Evolutionary conservation across 2,888 invertebrate species (phyloP).

Genomic region (Agrypnus murinus): DNA sequence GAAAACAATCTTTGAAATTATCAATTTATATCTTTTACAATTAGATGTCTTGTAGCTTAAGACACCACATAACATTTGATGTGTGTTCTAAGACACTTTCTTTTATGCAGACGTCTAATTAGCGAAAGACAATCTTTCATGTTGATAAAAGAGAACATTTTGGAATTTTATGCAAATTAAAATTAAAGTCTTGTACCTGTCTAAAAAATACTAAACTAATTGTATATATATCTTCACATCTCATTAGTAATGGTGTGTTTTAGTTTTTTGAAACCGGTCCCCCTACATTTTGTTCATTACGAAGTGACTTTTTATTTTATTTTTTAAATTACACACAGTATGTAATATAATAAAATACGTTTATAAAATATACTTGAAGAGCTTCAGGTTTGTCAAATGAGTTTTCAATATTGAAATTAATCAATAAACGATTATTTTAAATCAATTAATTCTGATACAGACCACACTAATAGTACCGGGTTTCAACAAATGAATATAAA

Average conservation of each 20-base stretch:
- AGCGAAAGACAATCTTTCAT: too few relatives aligned
- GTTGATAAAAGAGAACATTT: too few relatives aligned
- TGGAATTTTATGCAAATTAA: too few relatives aligned
- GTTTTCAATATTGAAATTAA: not conserved
- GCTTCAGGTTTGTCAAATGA: slow-evolving; percentile 7
- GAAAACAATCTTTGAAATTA: too few relatives aligned
- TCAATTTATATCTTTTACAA: too few relatives aligned
- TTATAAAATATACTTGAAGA: not conserved
- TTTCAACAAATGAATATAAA: not conserved
- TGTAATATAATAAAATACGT: not conserved
- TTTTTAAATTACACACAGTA: not conserved
- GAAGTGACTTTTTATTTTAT: not conserved
- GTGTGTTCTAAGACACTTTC: too few relatives aligned
- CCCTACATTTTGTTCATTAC: not conserved
- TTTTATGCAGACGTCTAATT: too few relatives aligned
- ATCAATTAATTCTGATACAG: not conserved
- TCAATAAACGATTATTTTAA: not conserved
- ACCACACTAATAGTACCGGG: not conserved
- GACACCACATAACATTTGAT: too few relatives aligned
- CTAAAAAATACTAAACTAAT: not conserved
- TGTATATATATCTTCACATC: slow-evolving; percentile 6
- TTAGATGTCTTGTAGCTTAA: too few relatives aligned
- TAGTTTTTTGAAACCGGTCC: slow-evolving; percentile 1
- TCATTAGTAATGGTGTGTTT: not conserved
- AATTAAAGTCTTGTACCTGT: not conserved